A percentile compares a stretch with the other conserved stretches of the same genome.
Evolutionary conservation across 2,888 invertebrate genomes (phyloP).

Genomic region (Pocota personata): DNA sequence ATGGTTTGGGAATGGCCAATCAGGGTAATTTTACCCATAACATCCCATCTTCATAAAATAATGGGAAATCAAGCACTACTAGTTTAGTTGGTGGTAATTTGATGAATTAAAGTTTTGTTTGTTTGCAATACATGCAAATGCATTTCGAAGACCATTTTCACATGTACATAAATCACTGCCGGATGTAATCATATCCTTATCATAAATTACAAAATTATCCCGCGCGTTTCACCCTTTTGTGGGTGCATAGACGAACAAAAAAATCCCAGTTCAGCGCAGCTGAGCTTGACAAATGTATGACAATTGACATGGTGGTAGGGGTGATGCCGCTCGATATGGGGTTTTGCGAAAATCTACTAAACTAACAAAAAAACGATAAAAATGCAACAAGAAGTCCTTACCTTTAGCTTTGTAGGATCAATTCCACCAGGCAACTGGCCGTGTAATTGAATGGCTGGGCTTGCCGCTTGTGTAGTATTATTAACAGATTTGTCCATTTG

Average conservation of each 20-base stretch:
- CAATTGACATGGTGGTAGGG: conserved; percentile 36
- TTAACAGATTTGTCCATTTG: conserved; percentile 40
- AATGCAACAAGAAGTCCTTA: neutral
- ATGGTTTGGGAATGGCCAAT: conserved; percentile 55
- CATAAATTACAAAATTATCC: neutral
- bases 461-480: neutral
- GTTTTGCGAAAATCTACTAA: neutral
- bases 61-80: conserved; percentile 40
- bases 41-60: conserved; percentile 38
- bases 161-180: neutral
- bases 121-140: neutral
- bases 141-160: neutral
- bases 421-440: conserved; percentile 21
- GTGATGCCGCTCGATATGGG: conserved; percentile 53
- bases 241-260: neutral
- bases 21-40: conserved; percentile 8
- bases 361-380: neutral
- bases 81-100: neutral
- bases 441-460: neutral
- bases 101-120: conserved; percentile 25
- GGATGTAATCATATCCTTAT: conserved; percentile 5
- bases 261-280: conserved; percentile 55
- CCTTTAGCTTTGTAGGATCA: conserved; percentile 61
- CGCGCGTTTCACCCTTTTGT: neutral
- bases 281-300: conserved; percentile 69